Evolutionary conservation across 2,888 invertebrate species (phyloP).

Genomic region (Itoplectis maculator): DNA sequence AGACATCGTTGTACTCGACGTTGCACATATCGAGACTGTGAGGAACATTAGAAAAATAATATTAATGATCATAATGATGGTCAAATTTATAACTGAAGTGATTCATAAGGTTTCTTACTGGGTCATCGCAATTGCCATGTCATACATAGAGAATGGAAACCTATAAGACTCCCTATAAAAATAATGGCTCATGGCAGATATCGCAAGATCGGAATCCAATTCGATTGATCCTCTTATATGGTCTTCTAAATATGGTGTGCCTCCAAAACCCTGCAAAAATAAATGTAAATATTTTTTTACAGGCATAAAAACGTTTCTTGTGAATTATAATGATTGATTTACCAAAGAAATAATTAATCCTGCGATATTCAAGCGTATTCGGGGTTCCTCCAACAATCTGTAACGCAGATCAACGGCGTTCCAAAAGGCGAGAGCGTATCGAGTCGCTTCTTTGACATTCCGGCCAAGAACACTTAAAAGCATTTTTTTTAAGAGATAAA

Average conservation of each 20-base stretch:
- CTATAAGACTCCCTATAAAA: constrained; percentile 73
- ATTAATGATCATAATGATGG: too few species aligned
- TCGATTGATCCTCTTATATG: constrained; percentile 61
- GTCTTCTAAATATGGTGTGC: constrained; percentile 74
- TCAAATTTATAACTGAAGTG: too few species aligned
- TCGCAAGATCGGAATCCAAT: constrained; percentile 74
- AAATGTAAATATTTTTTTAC: constrained; percentile 41
- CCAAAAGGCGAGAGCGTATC: constrained; percentile 79
- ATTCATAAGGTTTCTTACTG: constrained; percentile 68
- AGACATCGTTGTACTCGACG: constrained; percentile 60
- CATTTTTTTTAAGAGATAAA: neutral
- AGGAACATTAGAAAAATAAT: constrained; percentile 1
- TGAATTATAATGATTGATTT: constrained; percentile 28
- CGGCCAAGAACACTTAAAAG: constrained; percentile 69
- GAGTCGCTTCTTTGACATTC: constrained; percentile 69
- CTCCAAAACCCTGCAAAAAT: constrained; percentile 63
- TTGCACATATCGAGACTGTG: constrained; percentile 76
- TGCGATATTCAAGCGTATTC: constrained; percentile 78
- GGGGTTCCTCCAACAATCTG: constrained; percentile 74
- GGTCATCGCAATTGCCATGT: constrained; percentile 77
- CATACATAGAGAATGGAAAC: constrained; percentile 74
- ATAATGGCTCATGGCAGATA: constrained; percentile 74
- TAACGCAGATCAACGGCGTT: constrained; percentile 80
- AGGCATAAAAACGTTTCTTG: neutral
- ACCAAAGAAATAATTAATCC: constrained; percentile 76